phyloP scores from a whole-genome alignment of 2,113 vertebrate genomes.

The Calonectris borealis region DNA sequence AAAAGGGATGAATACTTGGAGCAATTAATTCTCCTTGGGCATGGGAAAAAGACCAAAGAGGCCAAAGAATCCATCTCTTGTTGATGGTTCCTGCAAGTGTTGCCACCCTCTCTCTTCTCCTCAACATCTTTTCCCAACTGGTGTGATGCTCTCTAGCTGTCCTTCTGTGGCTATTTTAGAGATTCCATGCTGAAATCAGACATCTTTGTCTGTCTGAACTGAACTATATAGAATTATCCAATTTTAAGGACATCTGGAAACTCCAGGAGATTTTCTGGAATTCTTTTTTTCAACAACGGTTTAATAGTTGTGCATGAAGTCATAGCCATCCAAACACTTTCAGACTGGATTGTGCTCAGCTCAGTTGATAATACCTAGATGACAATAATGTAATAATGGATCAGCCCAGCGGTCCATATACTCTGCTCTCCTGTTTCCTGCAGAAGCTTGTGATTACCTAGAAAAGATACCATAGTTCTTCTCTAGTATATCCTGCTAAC shows the following conservation, averaged over 20 bases:
- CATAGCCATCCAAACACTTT: not conserved
- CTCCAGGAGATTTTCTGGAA: not conserved
- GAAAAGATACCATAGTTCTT: not conserved
- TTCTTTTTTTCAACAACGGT: not conserved
- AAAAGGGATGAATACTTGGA: not conserved
- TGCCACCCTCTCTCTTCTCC: not conserved
- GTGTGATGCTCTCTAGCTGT: not conserved
- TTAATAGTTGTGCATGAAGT: not conserved
- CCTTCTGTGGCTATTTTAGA: not conserved
- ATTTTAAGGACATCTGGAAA: slow-evolving; percentile 5
- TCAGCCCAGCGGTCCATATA: not conserved
- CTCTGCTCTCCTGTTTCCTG: not conserved
- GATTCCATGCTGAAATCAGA: not conserved
- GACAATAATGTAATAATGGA: not conserved
- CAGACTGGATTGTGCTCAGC: not conserved
- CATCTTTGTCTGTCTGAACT: not conserved
- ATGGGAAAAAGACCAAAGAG: not conserved
- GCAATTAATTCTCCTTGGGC: not conserved
- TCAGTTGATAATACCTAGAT: not conserved
- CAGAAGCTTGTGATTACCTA: not conserved
- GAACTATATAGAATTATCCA: not conserved
- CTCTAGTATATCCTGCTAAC: not conserved
- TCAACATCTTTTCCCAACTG: not conserved
- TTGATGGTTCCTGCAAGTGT: not conserved
- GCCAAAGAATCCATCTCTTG: not conserved